Base-by-base conservation (phyloP, 2,113 vertebrate species). In the Furnarius figulus region DNA sequence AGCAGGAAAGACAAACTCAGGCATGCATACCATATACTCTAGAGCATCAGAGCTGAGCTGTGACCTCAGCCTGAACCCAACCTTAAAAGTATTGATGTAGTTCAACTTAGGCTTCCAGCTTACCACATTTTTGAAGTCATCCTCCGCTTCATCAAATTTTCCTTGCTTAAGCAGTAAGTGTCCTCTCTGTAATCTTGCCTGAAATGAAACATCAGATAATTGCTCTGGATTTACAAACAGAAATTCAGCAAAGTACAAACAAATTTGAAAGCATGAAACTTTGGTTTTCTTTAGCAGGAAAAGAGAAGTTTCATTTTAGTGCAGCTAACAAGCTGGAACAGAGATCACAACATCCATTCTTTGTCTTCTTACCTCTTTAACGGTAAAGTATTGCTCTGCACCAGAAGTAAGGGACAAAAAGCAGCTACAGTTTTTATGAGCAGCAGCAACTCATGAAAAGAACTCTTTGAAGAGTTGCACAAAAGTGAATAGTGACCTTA, bases 81-180 rank as follows among this genome's bases (percentile, higher is more conserved):
- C 8, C 24, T 68, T 59, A 44, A 39, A 91, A 73, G 15, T 2
- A 78, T 15, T 28, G 8, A 79, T 3, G 2, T 18, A 77, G 31
- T 28, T 83, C 52, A 67, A 13, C n/a, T 46, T 14, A 35, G 18
- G 28, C 24, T 30, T 93, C 23, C 91, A 76, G 98, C 99, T 98
- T 97, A 99, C 99, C 98, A 99, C 99, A 88, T 98, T 99, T 96
- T 99, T 99, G 71, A 99, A 99, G 96, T 99, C 99, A 55, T 98
- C 98, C 95, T 99, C 99, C 23, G 99, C 99, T 97, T 99, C 99
- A 93, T 99, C 99, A 8, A 99, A 98, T 89, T 98, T 99, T 47
- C 99, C 99, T 93, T 99, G 99, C 95, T 99, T 99, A 78, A 99
- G 97, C 42, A 99, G 94, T 24, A 99, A 97, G 17, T 99, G 99